A percentile compares a stretch with the other conserved stretches of the same genome.
Conservation (phyloP, 2,113 vertebrate species). For the Cacatua alba region DNA sequence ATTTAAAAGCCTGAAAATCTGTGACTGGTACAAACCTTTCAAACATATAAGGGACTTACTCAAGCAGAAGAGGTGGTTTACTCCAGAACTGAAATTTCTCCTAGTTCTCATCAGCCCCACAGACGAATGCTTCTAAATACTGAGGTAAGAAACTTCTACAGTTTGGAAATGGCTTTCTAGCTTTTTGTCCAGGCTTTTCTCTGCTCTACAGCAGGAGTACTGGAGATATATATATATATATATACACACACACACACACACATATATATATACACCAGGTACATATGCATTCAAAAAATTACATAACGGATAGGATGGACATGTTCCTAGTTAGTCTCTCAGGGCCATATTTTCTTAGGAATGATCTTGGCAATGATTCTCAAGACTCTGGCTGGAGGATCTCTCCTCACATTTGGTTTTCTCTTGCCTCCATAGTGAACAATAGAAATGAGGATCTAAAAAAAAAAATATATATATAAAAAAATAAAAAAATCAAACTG, state of each 20-base stretch:
- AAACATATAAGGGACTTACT: neutral
- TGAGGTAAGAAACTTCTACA: neutral
- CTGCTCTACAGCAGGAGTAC: neutral
- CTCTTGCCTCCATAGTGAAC: neutral
- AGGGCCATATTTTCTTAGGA: neutral
- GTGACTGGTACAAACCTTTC: neutral
- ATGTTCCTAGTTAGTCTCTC: neutral
- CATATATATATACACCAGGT: neutral
- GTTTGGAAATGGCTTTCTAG: neutral
- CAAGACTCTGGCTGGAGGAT: neutral
- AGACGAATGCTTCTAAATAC: neutral
- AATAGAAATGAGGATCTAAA: neutral
- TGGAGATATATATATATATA: neutral
- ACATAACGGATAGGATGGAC: neutral
- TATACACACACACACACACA: neutral
- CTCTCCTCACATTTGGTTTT: neutral
- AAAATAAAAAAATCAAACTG: neutral
- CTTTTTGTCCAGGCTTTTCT: neutral
- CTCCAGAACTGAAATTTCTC: neutral
- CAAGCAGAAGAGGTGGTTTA: neutral
- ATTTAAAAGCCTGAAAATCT: slow-evolving; percentile 10
- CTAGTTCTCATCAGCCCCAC: neutral
- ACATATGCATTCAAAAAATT: neutral
- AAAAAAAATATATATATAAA: neutral
- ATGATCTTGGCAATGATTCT: neutral